Evolutionary conservation across 2,113 vertebrate genomes (phyloP), one percentile per base, ranked within the genome.

Genomic region (Apus apus): DNA sequence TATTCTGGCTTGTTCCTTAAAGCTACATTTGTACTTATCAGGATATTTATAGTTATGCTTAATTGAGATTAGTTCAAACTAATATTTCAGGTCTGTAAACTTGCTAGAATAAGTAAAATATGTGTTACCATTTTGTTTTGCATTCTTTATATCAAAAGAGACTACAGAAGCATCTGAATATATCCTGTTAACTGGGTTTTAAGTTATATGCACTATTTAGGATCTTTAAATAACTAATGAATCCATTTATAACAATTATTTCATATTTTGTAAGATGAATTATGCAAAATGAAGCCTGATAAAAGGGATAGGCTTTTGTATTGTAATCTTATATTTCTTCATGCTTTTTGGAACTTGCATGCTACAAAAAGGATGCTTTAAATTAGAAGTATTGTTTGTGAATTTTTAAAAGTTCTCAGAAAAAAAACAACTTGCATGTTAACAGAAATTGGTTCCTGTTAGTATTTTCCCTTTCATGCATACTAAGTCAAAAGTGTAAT

Each of bases 141-240:
- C 40, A 11, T 87, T 87, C 40, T 78, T 65, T 67, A 21, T 65
- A 75, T 93, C 36, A 93, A 82, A 94, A 87, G 40, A 83, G 90
- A 65, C 82, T 74, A 18, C 54, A 73, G 62, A 85, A 66, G 19
- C 61, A 40, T 81, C 57, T 81, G 67, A 73, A 61, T 75, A 25
- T 64, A 38, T 46, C 27, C 54, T 79, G 27, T 54, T 82, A 77
- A 58, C 26, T 58, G 60, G 7, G 70, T 94, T 95, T 96, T 79
- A 90, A 87, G 76, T 67, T 15, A 74, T 90, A 61, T n/a, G 38
- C 43, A 12, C 67, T 79, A 19, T 79, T 95, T 34, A 85, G 75
- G 80, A 76, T 89, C 84, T 73, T 85, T 85, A 93, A 85, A 70
- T 91, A 80, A 65, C 23, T 75, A 78, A 86, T 51, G 19, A 89